phyloP scores from a whole-genome alignment of 64 coral and sea anemone genomes.

The Pachyseris speciosa region DNA sequence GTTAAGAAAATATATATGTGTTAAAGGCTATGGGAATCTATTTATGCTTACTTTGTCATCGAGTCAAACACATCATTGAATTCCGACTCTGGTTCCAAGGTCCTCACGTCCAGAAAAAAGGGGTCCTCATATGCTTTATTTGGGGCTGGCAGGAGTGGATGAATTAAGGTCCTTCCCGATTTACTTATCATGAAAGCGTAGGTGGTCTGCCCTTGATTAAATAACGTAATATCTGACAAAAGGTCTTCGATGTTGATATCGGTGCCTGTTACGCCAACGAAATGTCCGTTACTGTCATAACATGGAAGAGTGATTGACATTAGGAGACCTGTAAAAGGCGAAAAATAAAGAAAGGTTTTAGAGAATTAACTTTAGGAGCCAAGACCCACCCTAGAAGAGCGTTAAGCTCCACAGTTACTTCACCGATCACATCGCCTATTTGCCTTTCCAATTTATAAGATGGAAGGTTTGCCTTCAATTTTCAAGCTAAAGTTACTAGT shows the following conservation, averaged over 20 bases:
- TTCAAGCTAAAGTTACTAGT: too few relatives aligned
- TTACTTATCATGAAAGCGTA: slow-evolving; percentile 62
- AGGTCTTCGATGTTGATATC: slow-evolving; percentile 66
- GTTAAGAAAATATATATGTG: neutral
- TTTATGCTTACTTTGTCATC: neutral
- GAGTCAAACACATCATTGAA: slow-evolving; percentile 23
- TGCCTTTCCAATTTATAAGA: too few relatives aligned
- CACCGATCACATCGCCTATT: too few relatives aligned
- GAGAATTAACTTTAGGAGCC: too few relatives aligned
- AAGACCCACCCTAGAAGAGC: too few relatives aligned
- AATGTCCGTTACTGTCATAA: slow-evolving; percentile 48
- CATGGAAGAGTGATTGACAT: slow-evolving; percentile 52
- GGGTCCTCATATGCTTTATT: slow-evolving; percentile 37
- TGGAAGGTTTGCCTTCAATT: too few relatives aligned
- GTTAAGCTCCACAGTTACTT: too few relatives aligned
- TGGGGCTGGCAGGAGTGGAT: slow-evolving; percentile 68
- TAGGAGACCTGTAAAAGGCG: slow-evolving; percentile 21
- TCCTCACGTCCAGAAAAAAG: slow-evolving; percentile 65
- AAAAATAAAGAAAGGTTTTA: too few relatives aligned
- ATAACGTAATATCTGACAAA: slow-evolving; percentile 56
- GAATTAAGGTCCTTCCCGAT: slow-evolving; percentile 60
- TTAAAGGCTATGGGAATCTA: too few relatives aligned
- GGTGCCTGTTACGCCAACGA: slow-evolving; percentile 58
- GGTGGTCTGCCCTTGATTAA: slow-evolving; percentile 58
- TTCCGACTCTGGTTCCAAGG: slow-evolving; percentile 46